Base-by-base conservation (phyloP, 2,113 vertebrate genomes). In the Micronycteris hirsuta region DNA sequence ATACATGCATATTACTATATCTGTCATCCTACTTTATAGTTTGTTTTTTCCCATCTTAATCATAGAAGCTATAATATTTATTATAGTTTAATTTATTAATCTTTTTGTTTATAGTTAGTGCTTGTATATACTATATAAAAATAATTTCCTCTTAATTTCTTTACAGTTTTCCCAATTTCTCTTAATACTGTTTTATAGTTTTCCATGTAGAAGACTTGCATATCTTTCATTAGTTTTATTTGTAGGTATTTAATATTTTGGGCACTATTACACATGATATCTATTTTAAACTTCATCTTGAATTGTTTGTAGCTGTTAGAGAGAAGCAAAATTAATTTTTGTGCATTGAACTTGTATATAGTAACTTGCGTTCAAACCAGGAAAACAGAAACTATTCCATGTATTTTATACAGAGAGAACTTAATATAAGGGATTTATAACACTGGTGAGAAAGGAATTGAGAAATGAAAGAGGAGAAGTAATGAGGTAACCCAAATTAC, bases 321-420 rank as follows among this genome's bases (percentile, higher is more conserved):
- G 28, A 68, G 61, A 93, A 91, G 45, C 22, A 94, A 68, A 76
- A 49, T 84, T 49, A 81, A 41, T 91, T 95, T 94, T 70, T 89
- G 19, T 43, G 22, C 68, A 24, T 93, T 80, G 33, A 41, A 20
- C 78, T 93, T 88, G 52, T 88, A n/a, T 71, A 22, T 67, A 49
- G 17, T 52, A 89, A 22, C 33, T 89, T 90, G 38, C 82, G 89
- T 94, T 95, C 74, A 45, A 89, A 56, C 9, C 43, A 96, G 49
- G 26, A 86, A 86, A 92, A n/a, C 4, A 74, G 31, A 49, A 49
- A 68, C 43, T 84, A 14, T 67, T 78, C 17, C 45, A 86, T 86
- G 2, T n/a, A 71, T 88, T 92, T 81, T 76, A 70, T 81, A 70
- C 24, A 76, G 68, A 56, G 24, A 36, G 28, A 92, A 71, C 49